Evolutionary conservation across 2,888 invertebrate genomes (phyloP), one percentile per base, ranked within the genome.

Genomic region (Agrochola macilenta): DNA sequence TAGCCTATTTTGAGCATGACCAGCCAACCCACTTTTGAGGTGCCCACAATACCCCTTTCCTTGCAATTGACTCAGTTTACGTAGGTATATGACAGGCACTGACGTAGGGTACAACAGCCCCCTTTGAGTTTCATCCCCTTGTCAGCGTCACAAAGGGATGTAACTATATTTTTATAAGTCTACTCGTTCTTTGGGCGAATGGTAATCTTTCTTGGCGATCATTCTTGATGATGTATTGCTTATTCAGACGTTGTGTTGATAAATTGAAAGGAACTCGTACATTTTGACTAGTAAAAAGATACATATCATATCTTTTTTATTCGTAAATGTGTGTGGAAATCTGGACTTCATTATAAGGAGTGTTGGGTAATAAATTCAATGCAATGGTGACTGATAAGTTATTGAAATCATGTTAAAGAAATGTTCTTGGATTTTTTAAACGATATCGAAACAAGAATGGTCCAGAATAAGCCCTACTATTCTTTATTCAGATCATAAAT

Each of bases 121-220:
- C 26, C 57, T 43, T 72, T 49, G 49, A 49, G 52, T 52, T 84
- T 84, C 52, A 77, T 75, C 30, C 74, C 77, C 66, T 68, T 77
- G 72, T 83, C 83, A 84, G 73, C 66, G 54, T 75, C 66, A 84
- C 64, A 84, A 81, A 73, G 74, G 64, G 26, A 61, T 70, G 39
- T 70, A 58, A 75, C 74, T 81, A 66, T 64, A 70, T 84, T 81
- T 69, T 73, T 84, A 74, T 73, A 73, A 75, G 72, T 30, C 43
- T 57, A 64, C 14, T 58, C 76, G 30, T 46, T 63, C 70, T 69
- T 64, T 49, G 63, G 52, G 12, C 26, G 69, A 74, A 76, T 69
- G 5, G 46, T 71, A 68, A 83, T 57, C 61, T 52, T 75, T 69
- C 68, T 64, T 39, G 30, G 54, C 69, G 69, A 83, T 80, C 68